Percentiles rank a stretch among this genome's conserved stretches.
These are phyloP conservation scores for Xenentodon cancila DNA, from an alignment of 2,797 vertebrate species.

Conservation along the genomic window DNA sequence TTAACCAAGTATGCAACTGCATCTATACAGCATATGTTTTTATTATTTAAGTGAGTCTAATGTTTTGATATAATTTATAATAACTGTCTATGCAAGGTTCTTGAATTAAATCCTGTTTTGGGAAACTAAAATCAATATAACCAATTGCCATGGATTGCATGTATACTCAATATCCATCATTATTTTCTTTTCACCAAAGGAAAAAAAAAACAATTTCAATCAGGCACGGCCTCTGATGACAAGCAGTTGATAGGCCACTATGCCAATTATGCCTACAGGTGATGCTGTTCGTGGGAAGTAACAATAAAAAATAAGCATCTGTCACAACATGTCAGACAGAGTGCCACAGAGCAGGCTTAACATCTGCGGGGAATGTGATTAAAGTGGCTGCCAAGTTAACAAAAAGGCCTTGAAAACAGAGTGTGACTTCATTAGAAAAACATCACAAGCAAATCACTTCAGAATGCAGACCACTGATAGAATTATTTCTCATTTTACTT, in stretches of 20 bases:
- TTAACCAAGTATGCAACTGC: too few relatives aligned
- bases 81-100: too few relatives aligned
- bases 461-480: constrained; percentile 7
- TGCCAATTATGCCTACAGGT: constrained; percentile 63
- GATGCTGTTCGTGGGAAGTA: constrained; percentile 39
- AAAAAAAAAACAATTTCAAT: constrained; percentile 16
- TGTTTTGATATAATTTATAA: too few relatives aligned
- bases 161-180: not conserved
- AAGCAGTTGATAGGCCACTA: constrained; percentile 31
- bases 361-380: constrained; percentile 67
- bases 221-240: constrained; percentile 19
- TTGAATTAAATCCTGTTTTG: not conserved
- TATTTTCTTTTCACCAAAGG: not conserved
- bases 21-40: too few relatives aligned
- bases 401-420: constrained; percentile 43
- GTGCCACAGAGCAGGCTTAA: constrained; percentile 51
- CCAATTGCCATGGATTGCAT: not conserved
- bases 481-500: constrained; percentile 25
- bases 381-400: constrained; percentile 61
- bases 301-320: constrained; percentile 68
- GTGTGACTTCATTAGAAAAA: constrained; percentile 57
- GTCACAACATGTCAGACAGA: constrained; percentile 63
- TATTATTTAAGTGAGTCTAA: too few relatives aligned
- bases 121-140: not conserved
- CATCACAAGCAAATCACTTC: constrained; percentile 43